Conservation (phyloP, 1,140 invertebrate genomes). For the Druon quercuslanigerum region DNA sequence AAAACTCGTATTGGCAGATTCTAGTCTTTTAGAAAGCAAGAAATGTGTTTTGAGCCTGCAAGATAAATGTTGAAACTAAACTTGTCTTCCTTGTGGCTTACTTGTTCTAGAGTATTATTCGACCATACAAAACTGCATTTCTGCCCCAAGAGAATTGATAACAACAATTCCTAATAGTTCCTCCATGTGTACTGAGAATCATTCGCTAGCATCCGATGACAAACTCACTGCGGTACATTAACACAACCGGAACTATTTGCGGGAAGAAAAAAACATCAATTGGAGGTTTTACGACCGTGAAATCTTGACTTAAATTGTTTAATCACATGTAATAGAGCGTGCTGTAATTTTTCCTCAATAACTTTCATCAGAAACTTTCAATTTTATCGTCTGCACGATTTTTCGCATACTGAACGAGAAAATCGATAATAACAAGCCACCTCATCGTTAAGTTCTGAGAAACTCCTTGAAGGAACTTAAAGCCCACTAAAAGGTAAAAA, state of each 20-base stretch:
- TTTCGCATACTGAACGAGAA: conserved; percentile 43
- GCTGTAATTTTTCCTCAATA: background rate
- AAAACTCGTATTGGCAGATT: conserved; percentile 50
- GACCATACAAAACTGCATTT: conserved; percentile 56
- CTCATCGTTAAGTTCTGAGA: no score
- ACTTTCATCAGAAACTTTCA: background rate
- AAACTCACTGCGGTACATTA: conserved; percentile 14
- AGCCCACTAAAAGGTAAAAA: background rate
- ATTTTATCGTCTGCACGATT: background rate
- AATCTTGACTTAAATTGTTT: conserved; percentile 50
- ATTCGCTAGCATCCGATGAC: conserved; percentile 21
- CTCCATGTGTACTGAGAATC: conserved; percentile 11
- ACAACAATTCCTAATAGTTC: conserved; percentile 59
- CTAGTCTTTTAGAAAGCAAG: conserved; percentile 48
- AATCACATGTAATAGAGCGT: conserved; percentile 39
- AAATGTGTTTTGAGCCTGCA: conserved; percentile 68
- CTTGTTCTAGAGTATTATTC: conserved; percentile 69
- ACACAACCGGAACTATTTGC: background rate
- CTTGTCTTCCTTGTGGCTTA: conserved; percentile 66
- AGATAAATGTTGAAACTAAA: conserved; percentile 60
- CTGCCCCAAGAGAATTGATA: conserved; percentile 68
- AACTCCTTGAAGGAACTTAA: conserved; percentile 11
- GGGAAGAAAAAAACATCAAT: conserved; percentile 38
- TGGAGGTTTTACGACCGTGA: conserved; percentile 36
- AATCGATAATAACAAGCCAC: conserved; percentile 55